Evolutionary conservation across 2,797 vertebrate species (phyloP).

Genomic region (Pseudopleuronectes americanus): DNA sequence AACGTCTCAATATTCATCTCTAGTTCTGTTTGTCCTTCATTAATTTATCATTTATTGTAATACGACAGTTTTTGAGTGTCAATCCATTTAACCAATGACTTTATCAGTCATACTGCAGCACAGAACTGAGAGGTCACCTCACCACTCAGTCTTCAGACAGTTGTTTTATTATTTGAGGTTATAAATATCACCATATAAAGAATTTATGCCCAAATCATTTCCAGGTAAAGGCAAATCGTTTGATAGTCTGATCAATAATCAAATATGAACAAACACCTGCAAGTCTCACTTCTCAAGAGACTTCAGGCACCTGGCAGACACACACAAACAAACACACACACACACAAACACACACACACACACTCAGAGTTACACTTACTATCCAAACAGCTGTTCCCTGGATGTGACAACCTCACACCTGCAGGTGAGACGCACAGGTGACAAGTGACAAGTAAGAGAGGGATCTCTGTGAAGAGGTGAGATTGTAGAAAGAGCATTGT

Average conservation of each 20-base stretch:
- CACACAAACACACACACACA: neutral
- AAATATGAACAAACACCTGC: neutral
- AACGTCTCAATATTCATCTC: neutral
- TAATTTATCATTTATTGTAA: no score
- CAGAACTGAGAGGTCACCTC: no score
- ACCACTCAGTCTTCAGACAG: no score
- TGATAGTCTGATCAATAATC: no score
- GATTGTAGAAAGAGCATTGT: slow-evolving; percentile 52
- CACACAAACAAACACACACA: slow-evolving; percentile 3
- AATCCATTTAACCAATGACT: no score
- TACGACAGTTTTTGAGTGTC: no score
- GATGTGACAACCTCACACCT: slow-evolving; percentile 65
- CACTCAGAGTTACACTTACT: slow-evolving; percentile 29
- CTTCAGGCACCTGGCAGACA: slow-evolving; percentile 1
- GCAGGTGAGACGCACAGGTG: slow-evolving; percentile 60
- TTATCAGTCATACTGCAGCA: no score
- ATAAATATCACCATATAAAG: no score
- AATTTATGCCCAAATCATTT: no score
- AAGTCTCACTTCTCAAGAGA: slow-evolving; percentile 8
- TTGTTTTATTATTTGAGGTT: no score
- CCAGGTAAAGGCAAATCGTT: no score
- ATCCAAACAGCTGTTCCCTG: slow-evolving; percentile 51
- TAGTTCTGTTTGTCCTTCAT: neutral
- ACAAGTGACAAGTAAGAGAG: slow-evolving; percentile 44
- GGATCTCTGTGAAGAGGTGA: slow-evolving; percentile 50